A percentile compares a stretch with the other conserved stretches of the same genome.
These are phyloP conservation scores for Neolamprologus longior DNA, from an alignment of 2,113 vertebrate species.

Conservation along the genomic window DNA sequence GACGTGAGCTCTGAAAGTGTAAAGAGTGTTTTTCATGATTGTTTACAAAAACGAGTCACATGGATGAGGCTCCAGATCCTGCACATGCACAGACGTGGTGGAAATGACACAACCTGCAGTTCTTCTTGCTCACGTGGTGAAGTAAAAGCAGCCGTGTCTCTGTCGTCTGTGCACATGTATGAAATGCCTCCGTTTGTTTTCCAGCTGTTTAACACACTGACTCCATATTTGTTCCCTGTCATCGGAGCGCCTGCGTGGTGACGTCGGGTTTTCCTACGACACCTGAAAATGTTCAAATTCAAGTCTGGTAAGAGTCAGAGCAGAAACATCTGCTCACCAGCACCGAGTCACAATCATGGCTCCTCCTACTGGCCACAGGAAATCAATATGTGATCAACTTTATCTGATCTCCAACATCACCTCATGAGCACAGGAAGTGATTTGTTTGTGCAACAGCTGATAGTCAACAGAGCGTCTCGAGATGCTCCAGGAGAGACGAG, in stretches of 20 bases:
- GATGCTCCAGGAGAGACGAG: background rate
- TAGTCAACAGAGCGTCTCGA: background rate
- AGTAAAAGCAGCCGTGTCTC: background rate
- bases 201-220: background rate
- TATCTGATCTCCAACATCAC: background rate
- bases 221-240: background rate
- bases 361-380: background rate
- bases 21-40: background rate
- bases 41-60: background rate
- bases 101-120: background rate
- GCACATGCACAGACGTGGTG: background rate
- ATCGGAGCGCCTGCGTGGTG: background rate
- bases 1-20: background rate
- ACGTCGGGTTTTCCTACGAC: accelerated
- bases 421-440: background rate
- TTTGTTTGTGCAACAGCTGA: background rate
- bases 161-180: background rate
- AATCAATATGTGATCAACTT: background rate
- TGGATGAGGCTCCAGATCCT: accelerated
- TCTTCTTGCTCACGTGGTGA: background rate
- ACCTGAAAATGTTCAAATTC: background rate
- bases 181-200: background rate
- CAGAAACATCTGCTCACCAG: background rate
- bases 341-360: background rate
- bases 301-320: background rate